Conservation (phyloP, 2,888 invertebrate genomes). For the Erpobdella octoculata region DNA sequence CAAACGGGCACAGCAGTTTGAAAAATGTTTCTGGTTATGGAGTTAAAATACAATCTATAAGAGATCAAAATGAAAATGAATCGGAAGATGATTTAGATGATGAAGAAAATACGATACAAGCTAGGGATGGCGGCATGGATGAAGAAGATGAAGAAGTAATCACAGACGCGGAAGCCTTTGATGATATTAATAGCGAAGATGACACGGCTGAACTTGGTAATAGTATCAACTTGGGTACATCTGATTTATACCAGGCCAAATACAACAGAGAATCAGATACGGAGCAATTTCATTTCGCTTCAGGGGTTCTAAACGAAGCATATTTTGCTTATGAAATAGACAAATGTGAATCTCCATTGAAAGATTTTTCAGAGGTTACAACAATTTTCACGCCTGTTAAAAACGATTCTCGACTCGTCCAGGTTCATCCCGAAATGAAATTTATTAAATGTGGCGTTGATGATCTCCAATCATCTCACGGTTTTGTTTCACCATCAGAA, state of each 20-base stretch:
- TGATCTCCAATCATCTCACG: not conserved
- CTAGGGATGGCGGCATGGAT: not conserved
- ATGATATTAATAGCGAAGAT: not conserved
- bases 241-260: not conserved
- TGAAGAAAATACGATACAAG: slow-evolving; percentile 2
- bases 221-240: no score
- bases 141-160: slow-evolving; percentile 6
- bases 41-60: not conserved
- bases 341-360: not conserved
- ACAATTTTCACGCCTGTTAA: not conserved
- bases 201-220: not conserved
- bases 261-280: not conserved
- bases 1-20: slow-evolving; percentile 6
- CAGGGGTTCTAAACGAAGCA: not conserved
- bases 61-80: not conserved
- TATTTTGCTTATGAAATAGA: not conserved
- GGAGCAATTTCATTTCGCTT: not conserved
- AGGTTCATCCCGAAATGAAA: not conserved
- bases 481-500: not conserved
- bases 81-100: not conserved
- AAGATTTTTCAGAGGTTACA: not conserved
- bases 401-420: not conserved
- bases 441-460: no score
- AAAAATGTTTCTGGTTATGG: slow-evolving; percentile 11
- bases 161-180: not conserved